Conservation (phyloP, 2,888 invertebrate species). For the Megalurothrips usitatus region DNA sequence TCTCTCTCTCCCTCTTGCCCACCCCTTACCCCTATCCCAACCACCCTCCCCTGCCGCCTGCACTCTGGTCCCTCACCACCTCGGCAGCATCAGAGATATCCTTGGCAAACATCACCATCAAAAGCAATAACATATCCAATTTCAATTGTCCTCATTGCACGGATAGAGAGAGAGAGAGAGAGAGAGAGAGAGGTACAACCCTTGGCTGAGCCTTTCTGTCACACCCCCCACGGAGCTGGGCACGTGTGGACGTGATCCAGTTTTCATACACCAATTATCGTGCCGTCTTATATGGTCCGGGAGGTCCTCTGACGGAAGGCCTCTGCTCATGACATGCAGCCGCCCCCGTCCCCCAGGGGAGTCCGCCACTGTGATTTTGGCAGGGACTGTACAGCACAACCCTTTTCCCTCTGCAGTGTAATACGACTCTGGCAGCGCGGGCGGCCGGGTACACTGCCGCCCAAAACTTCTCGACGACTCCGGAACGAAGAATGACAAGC, state of each 20-base stretch:
- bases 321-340: too few species aligned
- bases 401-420: background rate
- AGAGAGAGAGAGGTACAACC: background rate
- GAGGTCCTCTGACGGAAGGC: too few species aligned
- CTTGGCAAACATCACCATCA: background rate
- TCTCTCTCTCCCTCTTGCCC: background rate
- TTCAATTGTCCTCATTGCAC: constrained; percentile 8
- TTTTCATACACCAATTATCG: too few species aligned
- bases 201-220: too few species aligned
- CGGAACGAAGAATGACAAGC: too few species aligned
- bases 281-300: too few species aligned
- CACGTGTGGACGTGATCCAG: too few species aligned
- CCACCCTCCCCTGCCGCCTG: background rate
- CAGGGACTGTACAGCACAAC: background rate
- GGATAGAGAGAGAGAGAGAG: background rate
- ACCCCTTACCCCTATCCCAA: background rate
- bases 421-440: background rate
- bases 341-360: background rate
- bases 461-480: background rate
- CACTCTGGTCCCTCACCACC: background rate
- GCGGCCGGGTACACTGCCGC: background rate
- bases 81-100: too few species aligned
- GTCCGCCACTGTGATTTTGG: too few species aligned
- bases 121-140: constrained; percentile 12
- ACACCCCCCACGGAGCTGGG: too few species aligned